Evolutionary conservation across 2,797 vertebrate genomes (phyloP).

Genomic region (Sphaeramia orbicularis): DNA sequence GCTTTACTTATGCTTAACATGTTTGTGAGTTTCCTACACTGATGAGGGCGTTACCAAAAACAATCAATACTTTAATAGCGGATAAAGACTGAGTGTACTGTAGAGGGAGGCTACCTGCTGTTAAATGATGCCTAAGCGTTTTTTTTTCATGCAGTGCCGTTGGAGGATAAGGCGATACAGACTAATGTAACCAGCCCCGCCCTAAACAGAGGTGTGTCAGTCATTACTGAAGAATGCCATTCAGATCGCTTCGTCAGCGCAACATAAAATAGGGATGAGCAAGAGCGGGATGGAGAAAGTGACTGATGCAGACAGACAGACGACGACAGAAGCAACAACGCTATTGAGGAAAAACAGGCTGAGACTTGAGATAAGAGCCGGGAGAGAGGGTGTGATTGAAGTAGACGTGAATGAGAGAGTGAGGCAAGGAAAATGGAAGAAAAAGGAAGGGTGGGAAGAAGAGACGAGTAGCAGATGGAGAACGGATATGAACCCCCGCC

Average conservation of each 20-base stretch:
- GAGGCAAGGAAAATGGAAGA: conserved; percentile 6
- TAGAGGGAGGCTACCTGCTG: conserved; percentile 8
- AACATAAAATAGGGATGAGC: conserved; percentile 24
- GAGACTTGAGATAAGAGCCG: conserved; percentile 33
- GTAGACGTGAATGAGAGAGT: conserved; percentile 25
- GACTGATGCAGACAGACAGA: conserved; percentile 19
- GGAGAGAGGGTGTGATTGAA: conserved; percentile 24
- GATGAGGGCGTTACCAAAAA: conserved; percentile 10
- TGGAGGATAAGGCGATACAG: neutral
- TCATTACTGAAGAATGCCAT: conserved; percentile 45
- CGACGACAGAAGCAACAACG: conserved; percentile 12
- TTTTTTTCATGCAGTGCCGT: neutral
- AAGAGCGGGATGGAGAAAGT: conserved; percentile 9
- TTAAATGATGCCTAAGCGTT: neutral
- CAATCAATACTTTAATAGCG: neutral
- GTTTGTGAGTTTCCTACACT: conserved; percentile 5
- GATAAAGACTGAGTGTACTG: conserved; percentile 13
- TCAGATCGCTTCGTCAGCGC: conserved; percentile 49
- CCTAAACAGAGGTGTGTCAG: conserved; percentile 41
- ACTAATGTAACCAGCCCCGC: conserved; percentile 9
- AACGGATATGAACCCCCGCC: conserved; percentile 27
- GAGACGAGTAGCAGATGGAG: conserved; percentile 47
- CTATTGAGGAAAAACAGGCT: neutral
- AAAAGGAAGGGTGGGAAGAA: neutral
- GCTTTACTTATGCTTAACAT: neutral